These are phyloP conservation scores for Melinopterus prodromus DNA, from an alignment of 2,888 invertebrate genomes.

Conservation along the genomic window DNA sequence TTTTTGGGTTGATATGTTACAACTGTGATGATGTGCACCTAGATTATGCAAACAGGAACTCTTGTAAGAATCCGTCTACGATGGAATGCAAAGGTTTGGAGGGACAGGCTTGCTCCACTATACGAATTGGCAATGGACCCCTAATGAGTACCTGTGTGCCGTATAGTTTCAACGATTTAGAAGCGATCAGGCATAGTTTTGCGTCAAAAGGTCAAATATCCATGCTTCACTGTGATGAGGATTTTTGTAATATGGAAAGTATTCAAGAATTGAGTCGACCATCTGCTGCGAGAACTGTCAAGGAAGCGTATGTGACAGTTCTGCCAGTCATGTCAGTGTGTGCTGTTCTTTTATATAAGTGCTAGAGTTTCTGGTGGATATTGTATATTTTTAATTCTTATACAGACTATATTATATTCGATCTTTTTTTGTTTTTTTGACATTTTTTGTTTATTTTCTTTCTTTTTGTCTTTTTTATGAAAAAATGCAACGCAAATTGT, in stretches of 20 bases:
- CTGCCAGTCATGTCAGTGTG: neutral
- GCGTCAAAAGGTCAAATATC: neutral
- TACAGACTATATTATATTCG: no score
- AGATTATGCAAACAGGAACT: neutral
- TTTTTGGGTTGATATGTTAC: neutral
- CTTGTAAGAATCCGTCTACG: neutral
- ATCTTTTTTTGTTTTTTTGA: no score
- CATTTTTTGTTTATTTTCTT: no score
- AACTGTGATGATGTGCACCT: neutral
- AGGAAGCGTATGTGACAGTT: neutral
- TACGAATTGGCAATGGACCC: neutral
- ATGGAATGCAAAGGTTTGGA: neutral
- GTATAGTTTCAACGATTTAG: neutral
- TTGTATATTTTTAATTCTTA: neutral
- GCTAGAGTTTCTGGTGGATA: neutral
- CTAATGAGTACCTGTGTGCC: neutral
- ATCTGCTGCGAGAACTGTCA: neutral
- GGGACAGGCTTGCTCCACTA: neutral
- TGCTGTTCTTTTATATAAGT: neutral
- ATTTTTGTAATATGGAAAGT: neutral
- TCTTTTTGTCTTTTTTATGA: no score
- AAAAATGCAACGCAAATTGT: no score
- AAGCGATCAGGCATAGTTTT: neutral
- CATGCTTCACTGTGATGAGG: neutral
- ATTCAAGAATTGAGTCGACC: neutral